Percentiles rank a stretch among this genome's conserved stretches.
These are phyloP conservation scores for Drosophila meridiana DNA, from an alignment of 2,888 invertebrate genomes.

Conservation along the genomic window DNA sequence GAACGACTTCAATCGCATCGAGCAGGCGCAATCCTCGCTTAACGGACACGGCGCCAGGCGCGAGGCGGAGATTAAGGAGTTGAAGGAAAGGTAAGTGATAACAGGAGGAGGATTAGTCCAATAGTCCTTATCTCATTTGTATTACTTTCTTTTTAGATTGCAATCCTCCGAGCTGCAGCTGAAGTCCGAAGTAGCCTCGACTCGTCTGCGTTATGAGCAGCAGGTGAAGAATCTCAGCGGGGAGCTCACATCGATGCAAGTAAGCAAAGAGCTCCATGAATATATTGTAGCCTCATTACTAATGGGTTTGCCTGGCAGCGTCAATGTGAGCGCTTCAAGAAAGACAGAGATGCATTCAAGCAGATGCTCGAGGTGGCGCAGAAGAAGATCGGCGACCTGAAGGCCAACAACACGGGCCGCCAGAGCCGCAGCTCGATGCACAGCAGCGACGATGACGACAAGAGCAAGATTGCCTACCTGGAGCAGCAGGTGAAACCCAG, in stretches of 20 bases:
- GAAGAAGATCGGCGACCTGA: constrained; percentile 92
- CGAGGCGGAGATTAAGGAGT: constrained; percentile 90
- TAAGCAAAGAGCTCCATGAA: constrained; percentile 67
- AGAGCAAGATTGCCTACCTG: constrained; percentile 89
- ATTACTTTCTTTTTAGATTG: constrained; percentile 83
- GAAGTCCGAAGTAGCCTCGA: constrained; percentile 92
- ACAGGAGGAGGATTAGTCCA: neutral
- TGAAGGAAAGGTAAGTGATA: constrained; percentile 87
- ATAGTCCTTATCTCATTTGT: neutral
- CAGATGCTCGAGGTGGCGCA: constrained; percentile 96
- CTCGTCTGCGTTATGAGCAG: constrained; percentile 93
- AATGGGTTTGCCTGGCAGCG: constrained; percentile 62
- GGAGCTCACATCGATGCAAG: constrained; percentile 93
- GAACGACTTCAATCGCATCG: constrained; percentile 93
- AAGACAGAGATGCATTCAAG: constrained; percentile 95
- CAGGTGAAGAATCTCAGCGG: constrained; percentile 92
- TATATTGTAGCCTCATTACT: too few species aligned
- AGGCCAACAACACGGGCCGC: constrained; percentile 86
- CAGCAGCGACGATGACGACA: constrained; percentile 91
- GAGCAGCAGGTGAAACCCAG: constrained; percentile 89
- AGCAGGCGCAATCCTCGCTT: constrained; percentile 92
- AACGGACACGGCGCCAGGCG: constrained; percentile 91
- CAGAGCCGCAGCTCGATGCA: constrained; percentile 88
- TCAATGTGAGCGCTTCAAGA: constrained; percentile 89
- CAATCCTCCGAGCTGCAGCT: constrained; percentile 90